These are phyloP conservation scores for Nesospiza acunhae DNA, from an alignment of 2,113 vertebrate genomes.

Conservation along the genomic window DNA sequence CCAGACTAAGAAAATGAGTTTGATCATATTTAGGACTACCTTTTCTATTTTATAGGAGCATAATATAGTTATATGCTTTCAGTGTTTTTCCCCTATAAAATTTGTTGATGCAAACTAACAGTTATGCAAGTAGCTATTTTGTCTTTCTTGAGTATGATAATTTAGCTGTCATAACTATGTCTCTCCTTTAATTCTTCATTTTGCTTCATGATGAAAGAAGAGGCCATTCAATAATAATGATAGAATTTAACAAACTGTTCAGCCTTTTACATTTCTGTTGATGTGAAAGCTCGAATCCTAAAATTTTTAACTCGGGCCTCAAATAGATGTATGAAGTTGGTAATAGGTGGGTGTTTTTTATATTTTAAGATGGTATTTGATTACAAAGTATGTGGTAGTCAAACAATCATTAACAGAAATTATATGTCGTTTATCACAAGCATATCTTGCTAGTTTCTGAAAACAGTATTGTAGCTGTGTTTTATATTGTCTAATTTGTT, in stretches of 20 bases:
- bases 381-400: background rate
- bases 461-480: background rate
- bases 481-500: conserved; percentile 4
- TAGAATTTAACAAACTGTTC: background rate
- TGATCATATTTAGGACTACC: background rate
- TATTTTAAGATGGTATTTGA: background rate
- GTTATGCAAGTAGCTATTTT: background rate
- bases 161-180: background rate
- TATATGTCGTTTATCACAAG: background rate
- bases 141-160: background rate
- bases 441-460: background rate
- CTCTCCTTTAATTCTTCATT: background rate
- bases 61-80: background rate
- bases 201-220: background rate
- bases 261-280: background rate
- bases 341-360: background rate
- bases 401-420: conserved; percentile 4
- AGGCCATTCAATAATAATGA: background rate
- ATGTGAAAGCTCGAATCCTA: background rate
- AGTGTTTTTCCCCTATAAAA: background rate
- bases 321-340: background rate
- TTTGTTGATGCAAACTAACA: background rate
- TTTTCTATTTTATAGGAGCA: background rate
- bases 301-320: background rate
- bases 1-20: background rate